These are phyloP conservation scores for Chironomus striatipennis DNA, from an alignment of 1,140 invertebrate genomes.

Conservation along the genomic window DNA sequence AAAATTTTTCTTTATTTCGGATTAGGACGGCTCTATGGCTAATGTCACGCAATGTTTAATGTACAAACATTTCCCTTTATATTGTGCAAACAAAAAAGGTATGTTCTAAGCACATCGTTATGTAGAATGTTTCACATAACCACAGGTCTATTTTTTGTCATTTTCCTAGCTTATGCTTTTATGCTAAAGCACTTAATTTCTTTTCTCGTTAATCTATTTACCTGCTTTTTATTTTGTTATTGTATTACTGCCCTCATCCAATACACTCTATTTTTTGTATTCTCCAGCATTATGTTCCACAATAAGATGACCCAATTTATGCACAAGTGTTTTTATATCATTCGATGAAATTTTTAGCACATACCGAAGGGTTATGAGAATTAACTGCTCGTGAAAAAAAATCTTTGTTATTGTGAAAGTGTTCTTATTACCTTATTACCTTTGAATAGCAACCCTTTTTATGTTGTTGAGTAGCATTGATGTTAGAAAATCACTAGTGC, in stretches of 20 bases:
- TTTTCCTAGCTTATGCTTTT: background rate
- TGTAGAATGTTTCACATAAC: background rate
- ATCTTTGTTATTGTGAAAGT: too few relatives aligned
- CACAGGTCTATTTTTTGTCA: background rate
- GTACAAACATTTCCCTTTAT: background rate
- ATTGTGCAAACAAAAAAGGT: slow-evolving; percentile 8
- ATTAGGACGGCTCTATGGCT: background rate
- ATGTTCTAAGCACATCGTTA: slow-evolving; percentile 8
- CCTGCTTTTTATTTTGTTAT: background rate
- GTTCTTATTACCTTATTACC: too few relatives aligned
- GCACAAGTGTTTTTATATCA: background rate
- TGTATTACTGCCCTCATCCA: too few relatives aligned
- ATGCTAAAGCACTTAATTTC: slow-evolving; percentile 1
- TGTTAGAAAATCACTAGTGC: too few relatives aligned
- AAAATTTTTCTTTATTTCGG: background rate
- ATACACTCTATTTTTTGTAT: background rate
- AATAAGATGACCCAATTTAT: background rate
- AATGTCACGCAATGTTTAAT: slow-evolving; percentile 7
- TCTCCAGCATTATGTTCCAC: background rate
- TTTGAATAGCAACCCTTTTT: too few relatives aligned
- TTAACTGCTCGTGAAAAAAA: slow-evolving; percentile 2
- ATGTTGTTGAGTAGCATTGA: too few relatives aligned
- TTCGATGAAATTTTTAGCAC: background rate
- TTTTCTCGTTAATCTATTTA: background rate
- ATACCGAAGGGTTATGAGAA: background rate